Base-by-base conservation (phyloP, 2,888 invertebrate species). In the Nephrotoma flavescens region DNA sequence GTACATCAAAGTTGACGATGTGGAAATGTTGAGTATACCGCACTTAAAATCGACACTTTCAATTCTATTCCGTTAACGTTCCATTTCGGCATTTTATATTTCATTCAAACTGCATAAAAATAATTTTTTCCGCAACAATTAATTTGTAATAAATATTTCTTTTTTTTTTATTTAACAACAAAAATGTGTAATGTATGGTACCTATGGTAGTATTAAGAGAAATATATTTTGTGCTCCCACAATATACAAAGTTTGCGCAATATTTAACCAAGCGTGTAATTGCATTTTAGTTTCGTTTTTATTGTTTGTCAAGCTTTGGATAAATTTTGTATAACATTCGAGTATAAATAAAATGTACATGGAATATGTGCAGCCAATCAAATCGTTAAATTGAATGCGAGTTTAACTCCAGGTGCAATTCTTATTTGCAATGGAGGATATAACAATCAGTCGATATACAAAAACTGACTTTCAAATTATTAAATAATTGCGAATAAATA, bases 11-110 rank as follows among this genome's bases (percentile, higher is more conserved):
- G 42, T 42, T 42, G 84, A 84, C 84, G 84, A 84, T 42, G 84
- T 84, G 84, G 41, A 84, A 84, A 84, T 42, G 84, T 84, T 84
- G 84, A 84, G 84, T 84, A 42, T 84, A 84, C 84, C 84, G 84
- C 84, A 84, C 84, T 84, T 84, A 84, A 42, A 15, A 84, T 84
- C 84, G 84, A 84, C 84, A 84, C 84, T 84, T 71, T 31, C 71
- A 71, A 71, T 71, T 71, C 71, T 31, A 71, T 71, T 71, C 15
- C 52, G 52, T 52, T 52, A 6, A 52, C 15, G 52, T 71, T 6
- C 52, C 52, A 52, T 71, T 31, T 71, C 71, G 71, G 71, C 71
- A 52, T 52, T 71, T 71, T 31, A n/a, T 31, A 31, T 71, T 71
- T 71, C 31, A 31, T 31, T 71, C 71, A 31, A 31, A 71, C 71